Percentiles rank a stretch among this genome's conserved stretches.
Conservation (phyloP, 2,888 invertebrate species). For the Pyrgus malvae region DNA sequence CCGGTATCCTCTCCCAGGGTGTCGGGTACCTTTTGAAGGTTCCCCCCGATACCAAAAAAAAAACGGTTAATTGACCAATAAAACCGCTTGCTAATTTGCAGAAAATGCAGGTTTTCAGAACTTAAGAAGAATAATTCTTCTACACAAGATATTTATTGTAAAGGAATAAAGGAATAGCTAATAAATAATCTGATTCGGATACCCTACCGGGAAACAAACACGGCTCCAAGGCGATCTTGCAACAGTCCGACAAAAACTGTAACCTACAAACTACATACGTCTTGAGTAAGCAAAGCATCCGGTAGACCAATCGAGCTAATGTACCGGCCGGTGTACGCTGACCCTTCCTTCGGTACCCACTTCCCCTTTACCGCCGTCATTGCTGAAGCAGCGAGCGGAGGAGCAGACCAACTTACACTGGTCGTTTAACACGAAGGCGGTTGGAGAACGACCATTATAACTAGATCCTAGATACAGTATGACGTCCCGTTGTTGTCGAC, state of each 20-base stretch:
- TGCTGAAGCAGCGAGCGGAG: conserved; percentile 33
- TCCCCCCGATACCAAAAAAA: too few species aligned
- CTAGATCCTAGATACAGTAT: conserved; percentile 18
- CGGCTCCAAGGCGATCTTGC: conserved; percentile 21
- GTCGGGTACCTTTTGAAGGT: too few species aligned
- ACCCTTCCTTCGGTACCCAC: conserved; percentile 41
- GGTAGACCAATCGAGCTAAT: conserved; percentile 75
- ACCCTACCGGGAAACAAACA: conserved; percentile 20
- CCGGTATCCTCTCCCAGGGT: too few species aligned
- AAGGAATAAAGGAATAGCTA: too few species aligned
- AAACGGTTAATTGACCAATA: too few species aligned
- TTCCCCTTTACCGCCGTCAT: conserved; percentile 34
- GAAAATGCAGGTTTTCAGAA: too few species aligned
- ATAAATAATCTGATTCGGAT: conserved; percentile 4
- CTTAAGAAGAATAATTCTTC: too few species aligned
- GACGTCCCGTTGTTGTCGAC: conserved; percentile 18
- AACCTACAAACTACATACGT: conserved; percentile 52
- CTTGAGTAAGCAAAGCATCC: conserved; percentile 78
- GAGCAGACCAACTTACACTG: conserved; percentile 32
- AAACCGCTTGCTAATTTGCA: too few species aligned
- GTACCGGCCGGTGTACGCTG: conserved; percentile 54
- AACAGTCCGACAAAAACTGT: conserved; percentile 39
- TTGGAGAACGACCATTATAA: conserved; percentile 18
- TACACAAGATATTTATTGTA: too few species aligned
- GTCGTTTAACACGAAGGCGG: conserved; percentile 1